Evolutionary conservation across 2,797 vertebrate species (phyloP).

Genomic region (Harpagifer antarcticus): DNA sequence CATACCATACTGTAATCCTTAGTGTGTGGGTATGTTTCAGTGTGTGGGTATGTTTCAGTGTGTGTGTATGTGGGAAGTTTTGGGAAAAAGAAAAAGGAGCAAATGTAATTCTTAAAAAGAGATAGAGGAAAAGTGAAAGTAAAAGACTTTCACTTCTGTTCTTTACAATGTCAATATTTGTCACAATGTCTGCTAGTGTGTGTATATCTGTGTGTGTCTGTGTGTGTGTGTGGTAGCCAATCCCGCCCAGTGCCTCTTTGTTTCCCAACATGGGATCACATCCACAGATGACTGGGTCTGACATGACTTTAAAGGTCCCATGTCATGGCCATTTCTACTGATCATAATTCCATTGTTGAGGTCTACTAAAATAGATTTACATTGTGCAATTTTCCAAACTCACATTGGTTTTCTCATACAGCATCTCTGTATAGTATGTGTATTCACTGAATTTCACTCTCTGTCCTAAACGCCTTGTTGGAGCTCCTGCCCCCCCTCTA

Average conservation of each 20-base stretch:
- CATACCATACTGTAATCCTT: slow-evolving; percentile 59
- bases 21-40: slow-evolving; percentile 27
- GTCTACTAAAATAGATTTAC: too few species aligned
- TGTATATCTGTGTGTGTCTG: slow-evolving; percentile 18
- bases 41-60: slow-evolving; percentile 25
- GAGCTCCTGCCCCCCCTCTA: too few species aligned
- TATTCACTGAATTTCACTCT: too few species aligned
- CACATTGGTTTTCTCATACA: too few species aligned
- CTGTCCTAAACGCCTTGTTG: too few species aligned
- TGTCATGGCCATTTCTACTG: too few species aligned
- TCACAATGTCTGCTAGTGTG: slow-evolving; percentile 5
- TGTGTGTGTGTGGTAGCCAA: slow-evolving; percentile 27
- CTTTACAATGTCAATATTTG: slow-evolving; percentile 20
- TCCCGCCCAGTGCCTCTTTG: slow-evolving; percentile 54
- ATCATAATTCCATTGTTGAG: too few species aligned
- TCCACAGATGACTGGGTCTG: slow-evolving; percentile 39
- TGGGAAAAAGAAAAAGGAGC: slow-evolving; percentile 17
- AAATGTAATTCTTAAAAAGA: slow-evolving; percentile 21
- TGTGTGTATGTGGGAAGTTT: slow-evolving; percentile 10
- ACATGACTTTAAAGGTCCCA: slow-evolving; percentile 28
- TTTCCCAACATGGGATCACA: slow-evolving; percentile 69
- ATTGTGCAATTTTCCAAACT: too few species aligned
- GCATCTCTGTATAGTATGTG: too few species aligned
- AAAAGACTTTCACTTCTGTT: slow-evolving; percentile 1
- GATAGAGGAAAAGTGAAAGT: neutral